Conservation (phyloP, 2,113 vertebrate genomes). For the Phycodurus eques region DNA sequence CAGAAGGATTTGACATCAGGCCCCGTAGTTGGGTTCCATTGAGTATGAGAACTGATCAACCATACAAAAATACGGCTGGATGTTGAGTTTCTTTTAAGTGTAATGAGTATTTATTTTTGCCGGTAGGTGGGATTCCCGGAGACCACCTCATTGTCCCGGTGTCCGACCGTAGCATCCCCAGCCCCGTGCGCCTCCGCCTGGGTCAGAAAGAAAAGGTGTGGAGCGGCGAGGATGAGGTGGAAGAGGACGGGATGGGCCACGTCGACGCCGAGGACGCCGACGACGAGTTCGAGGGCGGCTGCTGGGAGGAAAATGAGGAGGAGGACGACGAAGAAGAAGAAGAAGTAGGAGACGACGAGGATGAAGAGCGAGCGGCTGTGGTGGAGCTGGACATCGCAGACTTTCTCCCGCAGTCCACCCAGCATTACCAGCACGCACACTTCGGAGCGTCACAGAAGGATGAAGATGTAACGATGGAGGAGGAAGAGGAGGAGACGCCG, state of each 20-base stretch:
- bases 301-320: conserved; percentile 45
- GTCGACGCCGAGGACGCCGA: conserved; percentile 34
- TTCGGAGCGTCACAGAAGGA: conserved; percentile 17
- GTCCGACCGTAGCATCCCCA: conserved; percentile 67
- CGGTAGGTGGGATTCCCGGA: conserved; percentile 68
- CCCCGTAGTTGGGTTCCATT: too few relatives aligned
- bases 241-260: conserved; percentile 47
- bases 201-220: conserved; percentile 69
- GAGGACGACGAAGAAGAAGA: conserved; percentile 45
- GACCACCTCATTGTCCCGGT: conserved; percentile 72
- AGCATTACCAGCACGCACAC: conserved; percentile 26
- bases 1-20: too few relatives aligned
- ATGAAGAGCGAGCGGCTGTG: conserved; percentile 40
- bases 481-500: neutral
- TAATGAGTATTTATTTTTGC: conserved; percentile 1
- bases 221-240: conserved; percentile 45
- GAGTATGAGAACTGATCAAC: too few relatives aligned
- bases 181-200: conserved; percentile 68
- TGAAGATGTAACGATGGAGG: neutral
- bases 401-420: conserved; percentile 35
- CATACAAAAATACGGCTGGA: neutral
- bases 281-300: conserved; percentile 31
- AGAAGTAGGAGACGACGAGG: conserved; percentile 55
- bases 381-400: conserved; percentile 58
- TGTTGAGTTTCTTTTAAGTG: neutral